A percentile compares a stretch with the other conserved stretches of the same genome.
Evolutionary conservation across 2,888 invertebrate species (phyloP).

Genomic region (Eumacrocentrus americanus): DNA sequence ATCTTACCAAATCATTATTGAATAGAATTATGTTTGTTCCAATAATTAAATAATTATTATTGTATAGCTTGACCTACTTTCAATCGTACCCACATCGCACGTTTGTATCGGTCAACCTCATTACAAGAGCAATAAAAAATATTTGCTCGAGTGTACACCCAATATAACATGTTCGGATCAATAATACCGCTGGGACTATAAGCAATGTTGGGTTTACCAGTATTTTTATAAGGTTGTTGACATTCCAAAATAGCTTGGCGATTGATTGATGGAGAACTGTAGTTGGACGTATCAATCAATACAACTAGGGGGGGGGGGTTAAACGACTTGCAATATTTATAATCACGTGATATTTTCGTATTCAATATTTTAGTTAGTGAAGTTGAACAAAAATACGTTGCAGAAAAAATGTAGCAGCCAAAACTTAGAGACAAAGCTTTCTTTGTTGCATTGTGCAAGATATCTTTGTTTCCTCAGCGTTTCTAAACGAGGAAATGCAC

Average conservation of each 20-base stretch:
- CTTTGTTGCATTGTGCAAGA: neutral
- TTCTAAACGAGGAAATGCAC: neutral
- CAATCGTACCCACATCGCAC: constrained; percentile 3
- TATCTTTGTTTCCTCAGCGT: neutral
- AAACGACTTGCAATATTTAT: no score
- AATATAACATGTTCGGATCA: no score
- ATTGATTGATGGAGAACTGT: no score
- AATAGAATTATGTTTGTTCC: neutral
- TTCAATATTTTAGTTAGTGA: no score
- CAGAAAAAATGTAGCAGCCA: neutral
- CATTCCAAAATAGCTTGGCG: neutral
- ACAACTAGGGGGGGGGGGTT: no score
- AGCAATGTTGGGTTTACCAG: no score
- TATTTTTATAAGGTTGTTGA: neutral
- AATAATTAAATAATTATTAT: neutral
- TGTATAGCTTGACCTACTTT: constrained; percentile 21
- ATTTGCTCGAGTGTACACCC: no score
- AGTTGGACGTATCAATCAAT: no score
- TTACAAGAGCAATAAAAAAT: neutral
- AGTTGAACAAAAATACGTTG: no score
- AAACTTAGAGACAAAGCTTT: neutral
- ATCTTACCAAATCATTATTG: neutral
- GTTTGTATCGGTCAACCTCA: neutral
- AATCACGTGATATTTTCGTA: no score
- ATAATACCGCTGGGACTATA: no score